Evolutionary conservation across 2,113 vertebrate genomes (phyloP).

Genomic region (Tautogolabrus adspersus): DNA sequence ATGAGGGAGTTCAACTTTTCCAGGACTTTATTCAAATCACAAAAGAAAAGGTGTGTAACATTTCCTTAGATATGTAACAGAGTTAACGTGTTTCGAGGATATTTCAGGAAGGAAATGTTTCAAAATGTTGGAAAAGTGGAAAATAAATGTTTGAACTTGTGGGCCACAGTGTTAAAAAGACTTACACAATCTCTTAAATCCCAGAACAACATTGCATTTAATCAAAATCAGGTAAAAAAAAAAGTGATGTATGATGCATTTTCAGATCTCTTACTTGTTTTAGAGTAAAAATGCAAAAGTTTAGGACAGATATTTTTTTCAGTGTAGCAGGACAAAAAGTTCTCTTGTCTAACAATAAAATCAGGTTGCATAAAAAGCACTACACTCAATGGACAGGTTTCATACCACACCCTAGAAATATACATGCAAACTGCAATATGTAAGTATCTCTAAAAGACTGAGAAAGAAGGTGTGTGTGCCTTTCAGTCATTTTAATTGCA

Average conservation of each 20-base stretch:
- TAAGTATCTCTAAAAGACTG: no score
- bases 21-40: neutral
- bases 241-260: no score
- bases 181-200: neutral
- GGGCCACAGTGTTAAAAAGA: neutral
- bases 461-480: conserved; percentile 28
- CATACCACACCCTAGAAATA: neutral
- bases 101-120: neutral
- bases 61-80: neutral
- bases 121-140: neutral
- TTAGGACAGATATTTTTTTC: neutral
- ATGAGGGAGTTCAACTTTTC: neutral
- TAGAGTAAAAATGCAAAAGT: neutral
- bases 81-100: neutral
- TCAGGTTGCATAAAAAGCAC: neutral
- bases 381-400: neutral
- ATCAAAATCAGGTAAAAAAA: neutral
- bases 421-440: neutral
- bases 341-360: neutral
- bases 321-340: conserved; percentile 45
- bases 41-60: neutral
- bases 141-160: neutral
- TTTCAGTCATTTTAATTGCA: neutral
- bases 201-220: neutral
- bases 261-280: neutral